Evolutionary conservation across 2,888 invertebrate genomes (phyloP), one percentile per base, ranked within the genome.

Genomic region (Tineola bisselliella): DNA sequence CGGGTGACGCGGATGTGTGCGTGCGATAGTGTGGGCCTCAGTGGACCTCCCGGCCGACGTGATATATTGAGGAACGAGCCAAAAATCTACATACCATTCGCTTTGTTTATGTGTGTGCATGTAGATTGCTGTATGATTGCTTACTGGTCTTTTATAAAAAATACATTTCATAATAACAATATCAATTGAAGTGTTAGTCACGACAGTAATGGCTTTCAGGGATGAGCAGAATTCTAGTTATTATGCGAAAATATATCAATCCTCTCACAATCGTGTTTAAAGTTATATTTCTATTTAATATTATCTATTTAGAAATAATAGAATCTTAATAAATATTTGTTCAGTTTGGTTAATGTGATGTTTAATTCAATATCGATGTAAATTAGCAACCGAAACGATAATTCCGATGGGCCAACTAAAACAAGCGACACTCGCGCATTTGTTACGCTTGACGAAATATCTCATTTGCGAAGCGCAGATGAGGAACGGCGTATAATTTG

Each of bases 21-120:
- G 77, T 73, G 71, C 67, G 69, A 19, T 56, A 56, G 56, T 56
- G 56, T 58, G 58, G 33, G 58, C 58, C 58, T 70, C 72, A 74
- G 73, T 77, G 78, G 77, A 78, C 77, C 73, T 73, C 77, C 84
- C 81, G 71, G 72, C 72, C 76, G 80, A 77, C 83, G 79, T 84
- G 84, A 84, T 84, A 82, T 86, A 84, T 84, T 79, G 84, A 81
- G 80, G 79, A 79, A 75, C 71, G 75, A 72, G 75, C 76, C 80
- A 84, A 84, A 84, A 84, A 81, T 83, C 76, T 31, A 59, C 59
- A 31, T 38, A 59, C 48, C 13, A 56, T n/a, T 56, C 25, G 56
- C 56, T 30, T 19, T 56, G 56, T 56, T 56, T 48, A 48, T 48
- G 48, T 48, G n/a, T 44, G 38, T 38, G 38, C 38, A 38, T n/a